phyloP scores from a whole-genome alignment of 2,888 invertebrate species.

The Mythimna albipuncta region DNA sequence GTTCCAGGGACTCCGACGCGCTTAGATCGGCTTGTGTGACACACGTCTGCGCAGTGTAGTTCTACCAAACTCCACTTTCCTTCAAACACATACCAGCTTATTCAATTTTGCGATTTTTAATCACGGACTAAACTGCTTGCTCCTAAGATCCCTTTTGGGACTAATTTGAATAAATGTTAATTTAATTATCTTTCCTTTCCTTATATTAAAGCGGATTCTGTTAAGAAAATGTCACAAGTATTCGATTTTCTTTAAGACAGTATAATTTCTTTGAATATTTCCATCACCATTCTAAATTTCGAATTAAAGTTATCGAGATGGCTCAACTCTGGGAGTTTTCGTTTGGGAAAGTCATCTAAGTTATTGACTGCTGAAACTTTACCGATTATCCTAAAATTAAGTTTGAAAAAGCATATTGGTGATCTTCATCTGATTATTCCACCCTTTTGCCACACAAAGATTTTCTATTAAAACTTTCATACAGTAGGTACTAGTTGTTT shows the following conservation, averaged over 20 bases:
- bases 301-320: conserved; percentile 23
- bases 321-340: conserved; percentile 4
- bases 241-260: conserved; percentile 15
- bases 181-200: conserved; percentile 17
- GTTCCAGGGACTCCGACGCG: too few species aligned
- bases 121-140: conserved; percentile 14
- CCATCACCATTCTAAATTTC: conserved; percentile 8
- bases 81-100: conserved; percentile 3
- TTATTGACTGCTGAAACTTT: conserved; percentile 38
- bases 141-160: conserved; percentile 1
- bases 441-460: background rate
- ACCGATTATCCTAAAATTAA: conserved; percentile 28
- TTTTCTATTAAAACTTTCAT: background rate
- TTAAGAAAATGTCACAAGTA: conserved; percentile 8
- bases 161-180: conserved; percentile 35
- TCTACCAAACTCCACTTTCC: conserved; percentile 31
- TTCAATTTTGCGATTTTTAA: conserved; percentile 21
- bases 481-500: too few species aligned
- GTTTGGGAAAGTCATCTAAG: conserved; percentile 25
- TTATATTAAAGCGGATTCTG: conserved; percentile 4
- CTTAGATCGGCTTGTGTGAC: too few species aligned
- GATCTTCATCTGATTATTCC: background rate
- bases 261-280: conserved; percentile 26
- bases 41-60: conserved; percentile 11
- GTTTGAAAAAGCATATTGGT: conserved; percentile 30